Conservation (phyloP, 2,888 invertebrate genomes). For the Bhutanitis thaidina region DNA sequence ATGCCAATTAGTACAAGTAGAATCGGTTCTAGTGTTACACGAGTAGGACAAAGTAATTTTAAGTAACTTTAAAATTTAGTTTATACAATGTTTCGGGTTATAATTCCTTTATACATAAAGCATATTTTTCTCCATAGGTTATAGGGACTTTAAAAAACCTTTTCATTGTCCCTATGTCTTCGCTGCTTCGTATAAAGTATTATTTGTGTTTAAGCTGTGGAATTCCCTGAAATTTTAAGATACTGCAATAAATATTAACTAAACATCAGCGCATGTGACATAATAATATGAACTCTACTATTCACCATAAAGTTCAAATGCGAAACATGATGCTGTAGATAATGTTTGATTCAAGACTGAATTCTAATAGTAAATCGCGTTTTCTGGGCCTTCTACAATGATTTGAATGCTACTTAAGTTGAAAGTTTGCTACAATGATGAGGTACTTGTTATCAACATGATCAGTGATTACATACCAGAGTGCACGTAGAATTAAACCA, state of each 20-base stretch:
- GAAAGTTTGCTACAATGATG: constrained; percentile 26
- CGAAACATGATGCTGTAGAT: constrained; percentile 41
- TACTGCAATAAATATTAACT: neutral
- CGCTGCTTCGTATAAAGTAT: no score
- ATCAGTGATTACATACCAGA: constrained; percentile 41
- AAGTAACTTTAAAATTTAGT: constrained; percentile 13
- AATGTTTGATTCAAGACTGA: constrained; percentile 71
- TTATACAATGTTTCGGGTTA: neutral
- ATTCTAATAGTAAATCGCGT: constrained; percentile 48
- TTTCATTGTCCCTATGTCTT: no score
- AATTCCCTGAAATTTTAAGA: constrained; percentile 22
- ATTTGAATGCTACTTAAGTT: constrained; percentile 32
- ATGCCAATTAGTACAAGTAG: constrained; percentile 51
- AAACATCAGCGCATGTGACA: constrained; percentile 11
- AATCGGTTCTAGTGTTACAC: constrained; percentile 25
- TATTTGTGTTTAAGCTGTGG: constrained; percentile 8
- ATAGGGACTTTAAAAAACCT: neutral
- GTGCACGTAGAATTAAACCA: constrained; percentile 31
- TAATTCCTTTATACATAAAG: neutral
- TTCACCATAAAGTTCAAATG: constrained; percentile 29
- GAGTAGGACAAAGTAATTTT: constrained; percentile 19
- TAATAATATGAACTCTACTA: constrained; percentile 16
- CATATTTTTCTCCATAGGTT: neutral
- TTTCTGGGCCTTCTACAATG: constrained; percentile 13
- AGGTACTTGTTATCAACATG: constrained; percentile 8